These are phyloP conservation scores for Candidula unifasciata DNA, from an alignment of 2,888 invertebrate species.

Conservation along the genomic window DNA sequence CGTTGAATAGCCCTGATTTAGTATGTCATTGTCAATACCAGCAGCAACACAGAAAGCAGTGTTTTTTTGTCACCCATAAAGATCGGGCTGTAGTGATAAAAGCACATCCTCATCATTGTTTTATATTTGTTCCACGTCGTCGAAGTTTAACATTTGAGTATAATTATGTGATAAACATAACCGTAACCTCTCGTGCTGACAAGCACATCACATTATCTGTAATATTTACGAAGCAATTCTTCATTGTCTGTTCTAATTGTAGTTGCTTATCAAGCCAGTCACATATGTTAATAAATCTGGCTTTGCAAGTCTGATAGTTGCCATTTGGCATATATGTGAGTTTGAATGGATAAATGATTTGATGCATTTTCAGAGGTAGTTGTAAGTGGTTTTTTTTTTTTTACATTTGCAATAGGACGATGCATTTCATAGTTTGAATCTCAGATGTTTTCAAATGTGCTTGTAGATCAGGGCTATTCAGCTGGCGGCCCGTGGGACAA, in stretches of 20 bases:
- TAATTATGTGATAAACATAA: conserved; percentile 3
- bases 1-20: too few relatives aligned
- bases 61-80: background rate
- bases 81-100: background rate
- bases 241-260: background rate
- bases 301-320: background rate
- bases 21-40: too few relatives aligned
- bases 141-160: background rate
- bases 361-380: background rate
- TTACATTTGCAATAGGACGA: background rate
- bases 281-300: conserved; percentile 47
- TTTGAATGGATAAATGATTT: background rate
- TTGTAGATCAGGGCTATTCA: background rate
- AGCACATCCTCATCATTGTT: background rate
- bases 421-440: background rate
- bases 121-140: background rate
- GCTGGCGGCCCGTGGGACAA: too few relatives aligned
- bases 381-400: background rate
- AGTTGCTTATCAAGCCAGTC: conserved; percentile 34
- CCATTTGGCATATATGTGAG: background rate
- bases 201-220: background rate
- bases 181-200: background rate
- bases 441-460: background rate
- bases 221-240: background rate
- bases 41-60: too few relatives aligned